Base-by-base conservation (phyloP, 1,140 invertebrate genomes). In the Cydia fagiglandana region DNA sequence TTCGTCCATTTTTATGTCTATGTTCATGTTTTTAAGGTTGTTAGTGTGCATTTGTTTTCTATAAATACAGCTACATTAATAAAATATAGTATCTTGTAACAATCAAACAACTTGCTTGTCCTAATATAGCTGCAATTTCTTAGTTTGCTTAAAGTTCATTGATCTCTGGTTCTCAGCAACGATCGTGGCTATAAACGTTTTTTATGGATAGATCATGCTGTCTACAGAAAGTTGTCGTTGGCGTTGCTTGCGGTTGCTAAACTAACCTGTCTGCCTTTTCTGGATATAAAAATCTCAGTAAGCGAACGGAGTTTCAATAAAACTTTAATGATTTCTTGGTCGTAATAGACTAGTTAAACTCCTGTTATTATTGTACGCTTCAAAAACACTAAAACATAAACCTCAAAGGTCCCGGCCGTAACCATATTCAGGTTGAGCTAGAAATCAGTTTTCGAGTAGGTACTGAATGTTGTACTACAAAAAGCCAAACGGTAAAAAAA, bases 271-370 rank as follows among this genome's bases (percentile, higher is more conserved):
- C 56, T 61, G 20, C 56, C 56, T 24, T 61, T 24, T 61, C 15
- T 61, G 56, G 56, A 61, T 61, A 24, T 24, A 61, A 56, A 56
- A 61, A 61, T 53, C 56, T 61, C 56, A 12, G 56, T 56, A 53
- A 53, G n/a, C 0, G 4, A 53, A 53, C 50, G n/a, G n/a, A 56
- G 15, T 5, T 56, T 56, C 6, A 50, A 50, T 15, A 50, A 50
- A 50, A 50, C 47, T 13, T 4, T 56, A 56, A 17, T 56, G 2
- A 56, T 56, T 56, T 56, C 53, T n/a, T 56, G 53, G 53, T 20
- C n/a, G 4, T 47, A 47, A 47, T 47, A 15, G 12, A 45, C 41
- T 45, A 41, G 38, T 9, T 41, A 41, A 41, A 41, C 2, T 41
- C 38, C 38, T 41, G 3, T 41, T 10, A 41, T 41, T 41, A 41